A percentile compares a stretch with the other conserved stretches of the same genome.
Evolutionary conservation across 2,888 invertebrate genomes (phyloP).

Genomic region (Villa cingulata): DNA sequence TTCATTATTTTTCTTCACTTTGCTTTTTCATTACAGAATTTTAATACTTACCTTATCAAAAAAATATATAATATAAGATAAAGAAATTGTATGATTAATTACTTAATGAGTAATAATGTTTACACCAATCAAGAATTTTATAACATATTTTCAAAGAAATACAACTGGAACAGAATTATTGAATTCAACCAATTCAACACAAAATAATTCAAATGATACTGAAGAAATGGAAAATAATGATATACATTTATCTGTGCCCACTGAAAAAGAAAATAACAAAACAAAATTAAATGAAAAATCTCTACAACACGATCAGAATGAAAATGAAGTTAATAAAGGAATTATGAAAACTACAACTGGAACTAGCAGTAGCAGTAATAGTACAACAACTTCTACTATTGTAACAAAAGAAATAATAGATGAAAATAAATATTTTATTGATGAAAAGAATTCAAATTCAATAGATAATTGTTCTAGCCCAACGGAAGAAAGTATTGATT

Average conservation of each 20-base stretch:
- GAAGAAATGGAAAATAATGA: background rate
- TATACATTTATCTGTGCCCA: background rate
- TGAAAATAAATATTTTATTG: too few relatives aligned
- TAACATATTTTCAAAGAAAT: constrained; percentile 35
- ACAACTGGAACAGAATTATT: constrained; percentile 29
- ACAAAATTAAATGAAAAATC: background rate
- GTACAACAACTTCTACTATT: too few relatives aligned
- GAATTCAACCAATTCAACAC: constrained; percentile 18
- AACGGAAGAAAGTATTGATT: background rate
- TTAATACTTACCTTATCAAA: too few relatives aligned
- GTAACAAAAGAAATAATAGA: too few relatives aligned
- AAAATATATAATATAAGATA: too few relatives aligned
- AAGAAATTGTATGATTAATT: too few relatives aligned
- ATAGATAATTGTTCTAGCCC: background rate
- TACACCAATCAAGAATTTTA: constrained; percentile 32
- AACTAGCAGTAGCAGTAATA: too few relatives aligned
- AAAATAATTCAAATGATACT: background rate
- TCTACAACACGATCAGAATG: constrained; percentile 13
- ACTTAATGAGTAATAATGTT: too few relatives aligned
- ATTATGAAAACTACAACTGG: too few relatives aligned
- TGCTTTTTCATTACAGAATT: too few relatives aligned
- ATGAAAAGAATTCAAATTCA: too few relatives aligned
- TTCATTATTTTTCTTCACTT: too few relatives aligned
- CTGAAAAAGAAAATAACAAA: background rate
- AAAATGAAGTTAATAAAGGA: constrained; percentile 15